A percentile compares a stretch with the other conserved stretches of the same genome.
These are phyloP conservation scores for Sarcophaga bullata DNA, from an alignment of 1,140 invertebrate species.

Conservation along the genomic window DNA sequence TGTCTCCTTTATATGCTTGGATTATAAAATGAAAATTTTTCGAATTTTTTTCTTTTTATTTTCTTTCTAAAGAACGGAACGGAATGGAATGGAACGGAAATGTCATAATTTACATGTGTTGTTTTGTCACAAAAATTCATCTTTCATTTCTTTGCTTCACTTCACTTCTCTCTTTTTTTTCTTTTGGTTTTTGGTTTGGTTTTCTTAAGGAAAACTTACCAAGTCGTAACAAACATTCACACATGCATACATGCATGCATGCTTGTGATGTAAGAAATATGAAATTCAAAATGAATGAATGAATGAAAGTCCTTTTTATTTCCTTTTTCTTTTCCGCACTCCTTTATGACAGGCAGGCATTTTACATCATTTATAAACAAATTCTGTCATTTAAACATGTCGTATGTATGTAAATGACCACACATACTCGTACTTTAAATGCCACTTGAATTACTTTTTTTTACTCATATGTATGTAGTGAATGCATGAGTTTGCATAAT, in stretches of 20 bases:
- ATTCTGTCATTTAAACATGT: not conserved
- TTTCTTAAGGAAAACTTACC: not conserved
- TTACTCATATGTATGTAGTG: not conserved
- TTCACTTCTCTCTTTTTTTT: too few species aligned
- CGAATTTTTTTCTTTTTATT: not conserved
- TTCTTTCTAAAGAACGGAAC: too few species aligned
- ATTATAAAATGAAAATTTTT: not conserved
- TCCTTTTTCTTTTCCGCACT: not conserved
- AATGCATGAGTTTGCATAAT: not conserved
- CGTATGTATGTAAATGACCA: too few species aligned
- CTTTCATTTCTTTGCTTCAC: not conserved
- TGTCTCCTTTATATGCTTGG: not conserved
- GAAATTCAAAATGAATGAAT: conserved; percentile 1
- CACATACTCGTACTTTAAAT: not conserved
- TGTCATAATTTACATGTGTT: conserved; percentile 26
- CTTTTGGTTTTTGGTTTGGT: too few species aligned
- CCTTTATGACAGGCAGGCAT: not conserved
- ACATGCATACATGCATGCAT: not conserved
- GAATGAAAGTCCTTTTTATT: conserved; percentile 9
- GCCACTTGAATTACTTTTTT: not conserved
- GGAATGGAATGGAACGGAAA: not conserved
- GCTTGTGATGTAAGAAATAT: not conserved
- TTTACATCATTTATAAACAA: conserved; percentile 17
- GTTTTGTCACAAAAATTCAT: conserved; percentile 16
- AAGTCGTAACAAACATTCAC: not conserved